These are phyloP conservation scores for Lacanobia wlatinum DNA, from an alignment of 2,888 invertebrate species.

Conservation along the genomic window DNA sequence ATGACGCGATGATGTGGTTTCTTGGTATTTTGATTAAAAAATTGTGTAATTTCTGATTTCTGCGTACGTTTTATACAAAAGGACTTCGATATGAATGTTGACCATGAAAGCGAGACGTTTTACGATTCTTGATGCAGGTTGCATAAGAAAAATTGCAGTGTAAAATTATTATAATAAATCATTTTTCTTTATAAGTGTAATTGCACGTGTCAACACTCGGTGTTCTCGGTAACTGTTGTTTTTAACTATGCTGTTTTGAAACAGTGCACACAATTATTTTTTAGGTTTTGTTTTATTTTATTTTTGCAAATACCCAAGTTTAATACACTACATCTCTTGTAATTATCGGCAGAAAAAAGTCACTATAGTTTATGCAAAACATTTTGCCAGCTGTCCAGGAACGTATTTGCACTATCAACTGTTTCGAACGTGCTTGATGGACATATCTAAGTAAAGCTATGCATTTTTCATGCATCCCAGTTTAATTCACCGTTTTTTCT, in stretches of 20 bases:
- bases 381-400: neutral
- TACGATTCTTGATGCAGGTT: slow-evolving; percentile 44
- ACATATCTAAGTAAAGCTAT: neutral
- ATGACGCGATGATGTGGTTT: slow-evolving; percentile 65
- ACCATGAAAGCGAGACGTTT: slow-evolving; percentile 53
- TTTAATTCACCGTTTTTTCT: neutral
- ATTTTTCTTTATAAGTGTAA: slow-evolving; percentile 48
- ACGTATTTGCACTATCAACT: no score
- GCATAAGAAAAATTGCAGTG: slow-evolving; percentile 50
- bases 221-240: slow-evolving; percentile 18
- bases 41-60: slow-evolving; percentile 51
- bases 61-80: slow-evolving; percentile 55
- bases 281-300: neutral
- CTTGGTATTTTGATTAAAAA: slow-evolving; percentile 66
- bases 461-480: neutral
- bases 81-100: slow-evolving; percentile 44
- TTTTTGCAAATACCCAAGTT: neutral
- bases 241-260: slow-evolving; percentile 7
- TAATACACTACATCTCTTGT: neutral
- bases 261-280: neutral
- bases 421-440: neutral
- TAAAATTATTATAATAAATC: slow-evolving; percentile 45
- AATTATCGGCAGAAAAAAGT: neutral
- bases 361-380: neutral
- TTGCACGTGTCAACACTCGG: slow-evolving; percentile 17